Base-by-base conservation (phyloP, 2,888 invertebrate genomes). In the Ichneumoninae sp. region DNA sequence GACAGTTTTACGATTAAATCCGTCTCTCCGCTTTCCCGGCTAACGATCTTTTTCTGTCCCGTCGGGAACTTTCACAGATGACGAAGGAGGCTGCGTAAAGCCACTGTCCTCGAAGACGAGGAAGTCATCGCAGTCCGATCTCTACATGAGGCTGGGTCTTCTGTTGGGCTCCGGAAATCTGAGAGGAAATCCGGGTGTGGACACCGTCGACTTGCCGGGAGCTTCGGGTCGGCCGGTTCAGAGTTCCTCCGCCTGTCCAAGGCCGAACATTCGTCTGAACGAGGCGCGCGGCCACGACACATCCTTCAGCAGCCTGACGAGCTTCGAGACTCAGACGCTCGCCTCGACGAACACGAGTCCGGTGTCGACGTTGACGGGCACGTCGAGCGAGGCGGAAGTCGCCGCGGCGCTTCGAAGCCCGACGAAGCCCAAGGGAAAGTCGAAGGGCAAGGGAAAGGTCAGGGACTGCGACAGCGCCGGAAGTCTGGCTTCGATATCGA, bases 351-450 rank as follows among this genome's bases (percentile, higher is more conserved):
- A 98, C 90, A 97, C 97, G 52, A 98, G 98, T 92, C 98, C 98
- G 76, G 96, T 98, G n/a, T 98, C 98, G 40, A 98, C 98, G 0
- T 94, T 98, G 60, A 98, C 98, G 3, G 98, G 97, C 2, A 97
- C 97, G 0, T 97, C 97, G 19, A 93, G 93, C 86, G 93, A 93
- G 52, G 93, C 93, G 0, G 98, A 97, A 90, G 96, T 96, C 82
- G 95, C 95, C 87, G 95, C 95, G 85, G 95, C 88, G 4, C 81
- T 89, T 33, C 83, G 89, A 7, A 89, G 87, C 94, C 83, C 94
- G 93, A 52, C 94, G 92, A 30, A 91, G 63, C 87, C 95, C 92
- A 57, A 92, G 94, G 7, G 95, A 22, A 93, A 93, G 75, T 89
- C 89, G 0, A 93, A 92, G 66, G 89, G 85, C 40, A 91, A 91